Base-by-base conservation (phyloP, 23 tunicate genomes). In the Corella eumyota region DNA sequence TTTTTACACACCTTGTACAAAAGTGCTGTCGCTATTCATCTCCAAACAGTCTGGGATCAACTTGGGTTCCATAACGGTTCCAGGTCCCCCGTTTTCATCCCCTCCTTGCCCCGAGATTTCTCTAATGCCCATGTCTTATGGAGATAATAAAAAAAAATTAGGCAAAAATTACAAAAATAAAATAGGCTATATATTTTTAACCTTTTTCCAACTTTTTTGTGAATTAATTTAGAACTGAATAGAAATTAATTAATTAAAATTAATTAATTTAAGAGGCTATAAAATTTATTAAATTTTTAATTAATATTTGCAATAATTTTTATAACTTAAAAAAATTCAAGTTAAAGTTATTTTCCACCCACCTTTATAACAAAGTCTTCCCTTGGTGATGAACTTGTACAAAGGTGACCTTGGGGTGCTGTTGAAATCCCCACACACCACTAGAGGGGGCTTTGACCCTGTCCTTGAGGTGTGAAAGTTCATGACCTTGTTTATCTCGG, bases 361-460 rank as follows among this genome's bases (percentile, higher is more conserved):
- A 85, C 95, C 85, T 71, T 71, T 59, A 38, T 77, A 85, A 70
- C 59, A 21, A 26, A 85, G n/a, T 13, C 38, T 25, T 32, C 72
- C 80, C 21, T 48, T 54, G 0, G 95, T 85, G 69, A 85, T 60
- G 32, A 85, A 77, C 22, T 85, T 53, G 50, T 46, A 77, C 15
- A 85, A 22, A 44, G 68, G 75, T 0, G 95, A 85, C 30, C 13
- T 6, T 0, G 95, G 85, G 5, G 75, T 70, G 58, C 95, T 76
- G 65, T 85, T 85, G 71, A 85, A 85, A 71, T 85, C 95, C 4
- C 95, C 95, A 66, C 95, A 85, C 29, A 85, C 25, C 11, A 85
- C 52, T 19, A 85, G 28, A 19, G 95, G 63, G 11, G 67, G 71
- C 32, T 66, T 48, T 20, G 27, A 24, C 11, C 53, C 66, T 13